Base-by-base conservation (phyloP, 2,797 vertebrate species). In the Hapalemur alaotrensis region DNA sequence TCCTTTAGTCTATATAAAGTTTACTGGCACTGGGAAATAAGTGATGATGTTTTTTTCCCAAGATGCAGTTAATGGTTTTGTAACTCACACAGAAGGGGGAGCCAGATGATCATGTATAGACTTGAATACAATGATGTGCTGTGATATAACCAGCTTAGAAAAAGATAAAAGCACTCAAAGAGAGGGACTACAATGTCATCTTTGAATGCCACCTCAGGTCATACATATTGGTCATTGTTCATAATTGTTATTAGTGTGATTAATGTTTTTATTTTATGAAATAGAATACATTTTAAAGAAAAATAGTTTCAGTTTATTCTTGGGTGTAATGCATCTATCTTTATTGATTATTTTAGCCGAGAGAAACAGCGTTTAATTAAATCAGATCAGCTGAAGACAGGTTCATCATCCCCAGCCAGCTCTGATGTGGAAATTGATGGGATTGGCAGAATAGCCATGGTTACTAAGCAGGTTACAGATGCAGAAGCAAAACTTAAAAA, bases 301-400 rank as follows among this genome's bases (percentile, higher is more conserved):
- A 96, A 94, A 32, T 65, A 83, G 75, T 83, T 91, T 95, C 12
- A 41, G 11, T 85, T 81, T 80, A 67, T 80, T 92, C 6, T 92
- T 93, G 91, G 25, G 5, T 89, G 1, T 96, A 86, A 94, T 81
- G 41, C 23, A 23, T 87, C n/a, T 86, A 28, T 93, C 43, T 93
- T 95, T 80, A 65, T 61, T 97, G 97, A 95, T 91, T 86, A 95
- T n/a, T 38, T 97, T 97, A 99, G 99, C 98, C 98, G 99, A 85
- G 99, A 99, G 98, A 99, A 99, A 98, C 99, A 99, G 88, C 99
- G 98, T 91, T 97, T 99, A 90, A 95, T 99, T 97, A 99, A 98
- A 97, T 98, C 99, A 1, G 99, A 99, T 95, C 97, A 98, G 5
- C 61, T 99, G 78, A 98, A 92, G 89, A 98, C 98, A 83, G 98